These are phyloP conservation scores for Neotragus pygmaeus DNA, from an alignment of 2,113 vertebrate species.

Conservation along the genomic window DNA sequence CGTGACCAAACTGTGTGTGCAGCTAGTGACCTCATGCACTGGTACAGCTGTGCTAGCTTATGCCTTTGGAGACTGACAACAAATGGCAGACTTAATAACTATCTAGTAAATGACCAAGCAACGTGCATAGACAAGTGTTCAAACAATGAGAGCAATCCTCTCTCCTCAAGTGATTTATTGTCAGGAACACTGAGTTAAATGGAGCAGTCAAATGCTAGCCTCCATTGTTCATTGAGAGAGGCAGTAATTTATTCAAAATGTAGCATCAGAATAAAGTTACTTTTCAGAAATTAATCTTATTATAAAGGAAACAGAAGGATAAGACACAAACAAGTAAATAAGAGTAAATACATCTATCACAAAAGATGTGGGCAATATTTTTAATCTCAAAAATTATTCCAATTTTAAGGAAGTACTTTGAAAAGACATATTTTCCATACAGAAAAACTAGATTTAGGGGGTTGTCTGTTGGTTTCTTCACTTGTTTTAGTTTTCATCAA, in stretches of 20 bases:
- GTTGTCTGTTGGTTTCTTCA: background rate
- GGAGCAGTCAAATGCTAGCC: background rate
- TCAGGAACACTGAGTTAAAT: background rate
- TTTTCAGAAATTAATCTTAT: background rate
- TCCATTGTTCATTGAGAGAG: background rate
- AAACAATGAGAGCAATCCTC: background rate
- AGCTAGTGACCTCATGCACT: background rate
- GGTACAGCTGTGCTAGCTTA: background rate
- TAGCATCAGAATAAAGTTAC: background rate
- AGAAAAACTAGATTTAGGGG: background rate
- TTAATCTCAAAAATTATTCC: slow-evolving; percentile 6
- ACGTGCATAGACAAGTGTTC: background rate
- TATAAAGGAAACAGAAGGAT: background rate
- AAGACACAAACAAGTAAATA: background rate
- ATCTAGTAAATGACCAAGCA: background rate
- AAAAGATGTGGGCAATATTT: background rate
- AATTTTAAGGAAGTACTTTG: slow-evolving; percentile 21
- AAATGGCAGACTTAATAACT: background rate
- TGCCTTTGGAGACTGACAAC: background rate
- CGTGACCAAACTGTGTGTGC: background rate
- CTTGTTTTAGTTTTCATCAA: background rate
- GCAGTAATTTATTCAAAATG: background rate
- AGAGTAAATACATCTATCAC: background rate
- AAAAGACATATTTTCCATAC: background rate
- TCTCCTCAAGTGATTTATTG: background rate